Percentiles rank a stretch among this genome's conserved stretches.
These are phyloP conservation scores for Elephantulus edwardii DNA, from an alignment of 2,113 vertebrate genomes.

Conservation along the genomic window DNA sequence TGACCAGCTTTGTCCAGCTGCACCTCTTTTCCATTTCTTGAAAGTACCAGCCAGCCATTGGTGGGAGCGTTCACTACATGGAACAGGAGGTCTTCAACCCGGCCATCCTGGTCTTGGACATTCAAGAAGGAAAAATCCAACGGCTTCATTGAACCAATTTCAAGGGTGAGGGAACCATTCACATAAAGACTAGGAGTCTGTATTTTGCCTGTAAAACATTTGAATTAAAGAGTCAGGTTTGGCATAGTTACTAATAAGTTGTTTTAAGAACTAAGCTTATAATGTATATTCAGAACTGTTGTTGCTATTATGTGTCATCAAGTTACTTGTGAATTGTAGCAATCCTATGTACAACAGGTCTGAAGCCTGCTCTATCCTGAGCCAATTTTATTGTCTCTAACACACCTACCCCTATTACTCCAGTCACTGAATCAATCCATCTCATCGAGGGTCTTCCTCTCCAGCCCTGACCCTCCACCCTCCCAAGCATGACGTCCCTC, in stretches of 20 bases:
- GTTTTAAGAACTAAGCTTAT: not conserved
- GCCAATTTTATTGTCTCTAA: too few relatives aligned
- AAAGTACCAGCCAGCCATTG: conserved; percentile 86
- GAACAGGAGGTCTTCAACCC: conserved; percentile 80
- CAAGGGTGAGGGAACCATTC: conserved; percentile 87
- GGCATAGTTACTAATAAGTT: not conserved
- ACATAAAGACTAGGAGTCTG: conserved; percentile 78
- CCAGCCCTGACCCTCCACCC: too few relatives aligned
- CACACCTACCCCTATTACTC: too few relatives aligned
- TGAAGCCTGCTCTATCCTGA: too few relatives aligned
- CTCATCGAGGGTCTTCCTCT: too few relatives aligned
- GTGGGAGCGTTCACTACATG: conserved; percentile 84
- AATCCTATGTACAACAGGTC: too few relatives aligned
- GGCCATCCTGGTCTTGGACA: conserved; percentile 75
- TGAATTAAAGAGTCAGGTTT: conserved; percentile 23
- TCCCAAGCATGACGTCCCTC: too few relatives aligned
- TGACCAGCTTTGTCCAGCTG: conserved; percentile 81
- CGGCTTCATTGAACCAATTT: conserved; percentile 84
- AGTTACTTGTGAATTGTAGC: too few relatives aligned
- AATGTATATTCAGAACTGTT: not conserved
- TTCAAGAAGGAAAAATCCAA: conserved; percentile 84
- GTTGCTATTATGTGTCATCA: too few relatives aligned
- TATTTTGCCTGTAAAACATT: conserved; percentile 82
- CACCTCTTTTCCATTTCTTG: conserved; percentile 65
- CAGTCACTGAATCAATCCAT: too few relatives aligned